Evolutionary conservation across 2,888 invertebrate species (phyloP), one percentile per base, ranked within the genome.

Genomic region (Macrosiphum euphorbiae): DNA sequence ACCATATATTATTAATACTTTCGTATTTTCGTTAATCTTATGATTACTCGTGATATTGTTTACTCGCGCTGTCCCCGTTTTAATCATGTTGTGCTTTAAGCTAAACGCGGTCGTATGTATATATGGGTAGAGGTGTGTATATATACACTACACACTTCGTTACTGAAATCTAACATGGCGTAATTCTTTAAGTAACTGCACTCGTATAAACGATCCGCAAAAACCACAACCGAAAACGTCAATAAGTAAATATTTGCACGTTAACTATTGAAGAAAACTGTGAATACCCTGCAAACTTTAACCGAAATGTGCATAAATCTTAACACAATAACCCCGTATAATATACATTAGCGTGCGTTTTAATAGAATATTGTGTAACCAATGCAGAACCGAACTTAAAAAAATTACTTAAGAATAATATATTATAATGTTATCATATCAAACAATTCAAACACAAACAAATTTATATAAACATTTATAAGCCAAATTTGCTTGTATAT

Each of bases 211-310:
- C 85, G 55, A 86, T 92, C 47, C 47, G 26, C 11, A 47, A 26
- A 47, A 91, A 86, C 35, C 78, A 78, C 50, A 78, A 35, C 61
- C 92, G 11, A 50, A 86, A 87, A 61, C 55, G 58, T 61, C 92
- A 50, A 92, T 50, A 61, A 86, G 61, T 92, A 92, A 92, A 92
- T 87, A 87, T 86, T 47, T 50, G 47, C 24, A 47, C 47, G 10
- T 92, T 88, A 67, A 92, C 52, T 88, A 44, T 7, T 41, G 28
- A 88, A 11, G 41, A 41, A 67, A 41, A 87, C 61, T 35, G 16
- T 35, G 61, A 50, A 92, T 92, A 92, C n/a, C 61, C 41, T 1
- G 1, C 61, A 87, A 28, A 92, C 41, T 52, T 41, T 16, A 2
- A 87, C 58, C 35, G 41, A 92, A 50, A 67, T 88, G 41, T 52